Conservation (phyloP, 2,797 vertebrate species). For the Pseudomugil gertrudae region DNA sequence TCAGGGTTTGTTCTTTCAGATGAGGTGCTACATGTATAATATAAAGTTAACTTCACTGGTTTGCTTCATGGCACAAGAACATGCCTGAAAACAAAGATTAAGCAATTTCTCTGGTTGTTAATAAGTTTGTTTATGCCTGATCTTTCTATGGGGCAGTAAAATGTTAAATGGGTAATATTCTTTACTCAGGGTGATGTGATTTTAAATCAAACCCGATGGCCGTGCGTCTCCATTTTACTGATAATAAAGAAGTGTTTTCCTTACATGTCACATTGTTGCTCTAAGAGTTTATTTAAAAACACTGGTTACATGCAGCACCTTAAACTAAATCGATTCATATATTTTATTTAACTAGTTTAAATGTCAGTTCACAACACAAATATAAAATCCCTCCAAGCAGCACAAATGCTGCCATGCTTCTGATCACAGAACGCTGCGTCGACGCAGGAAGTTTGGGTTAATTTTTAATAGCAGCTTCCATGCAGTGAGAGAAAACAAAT, state of each 20-base stretch:
- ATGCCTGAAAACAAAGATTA: too few relatives aligned
- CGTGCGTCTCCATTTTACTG: too few relatives aligned
- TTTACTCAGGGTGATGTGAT: too few relatives aligned
- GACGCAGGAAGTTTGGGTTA: slow-evolving; percentile 8
- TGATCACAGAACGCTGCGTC: slow-evolving; percentile 33
- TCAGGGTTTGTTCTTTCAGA: slow-evolving; percentile 9
- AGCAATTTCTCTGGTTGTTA: too few relatives aligned
- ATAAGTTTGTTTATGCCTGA: too few relatives aligned
- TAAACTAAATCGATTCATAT: neutral
- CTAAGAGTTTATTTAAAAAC: neutral
- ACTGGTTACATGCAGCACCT: slow-evolving; percentile 2
- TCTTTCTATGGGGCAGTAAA: too few relatives aligned
- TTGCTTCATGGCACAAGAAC: too few relatives aligned
- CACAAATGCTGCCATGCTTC: slow-evolving; percentile 30
- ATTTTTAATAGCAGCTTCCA: slow-evolving; percentile 18
- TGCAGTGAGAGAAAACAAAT: slow-evolving; percentile 38
- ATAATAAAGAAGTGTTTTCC: too few relatives aligned
- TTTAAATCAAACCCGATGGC: too few relatives aligned
- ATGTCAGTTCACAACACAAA: slow-evolving; percentile 15
- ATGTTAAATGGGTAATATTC: too few relatives aligned
- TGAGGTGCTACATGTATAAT: slow-evolving; percentile 13
- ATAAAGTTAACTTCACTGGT: too few relatives aligned
- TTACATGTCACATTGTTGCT: neutral
- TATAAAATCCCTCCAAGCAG: neutral
- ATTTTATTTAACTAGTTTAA: neutral